phyloP scores from a whole-genome alignment of 23 tunicate genomes.

The Trididemnum clinides region DNA sequence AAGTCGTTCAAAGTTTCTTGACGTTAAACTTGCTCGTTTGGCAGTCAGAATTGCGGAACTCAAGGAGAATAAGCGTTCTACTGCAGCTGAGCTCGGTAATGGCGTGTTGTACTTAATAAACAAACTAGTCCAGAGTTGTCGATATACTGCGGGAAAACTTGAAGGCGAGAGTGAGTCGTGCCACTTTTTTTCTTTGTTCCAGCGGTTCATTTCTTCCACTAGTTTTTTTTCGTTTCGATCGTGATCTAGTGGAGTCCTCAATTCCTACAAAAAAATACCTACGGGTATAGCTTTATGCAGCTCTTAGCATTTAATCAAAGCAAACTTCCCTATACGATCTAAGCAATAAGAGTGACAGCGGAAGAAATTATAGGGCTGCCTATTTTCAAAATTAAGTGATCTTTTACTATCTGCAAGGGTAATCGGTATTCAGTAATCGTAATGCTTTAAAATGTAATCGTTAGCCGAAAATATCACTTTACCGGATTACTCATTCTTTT shows the following conservation, averaged over 20 bases:
- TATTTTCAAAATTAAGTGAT: background rate
- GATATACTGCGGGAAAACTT: background rate
- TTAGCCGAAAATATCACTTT: no score
- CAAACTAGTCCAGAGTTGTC: background rate
- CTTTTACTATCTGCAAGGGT: background rate
- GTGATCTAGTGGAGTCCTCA: background rate
- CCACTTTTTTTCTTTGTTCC: slow-evolving; percentile 9
- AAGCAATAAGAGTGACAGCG: background rate
- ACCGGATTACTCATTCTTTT: no score
- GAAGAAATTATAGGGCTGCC: background rate
- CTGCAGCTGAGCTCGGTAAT: slow-evolving; percentile 6
- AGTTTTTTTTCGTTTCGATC: background rate
- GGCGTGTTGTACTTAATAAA: no score
- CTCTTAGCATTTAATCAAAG: background rate
- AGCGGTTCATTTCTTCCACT: background rate
- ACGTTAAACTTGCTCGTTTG: background rate
- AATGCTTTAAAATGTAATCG: no score
- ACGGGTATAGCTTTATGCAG: background rate
- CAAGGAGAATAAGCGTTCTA: background rate
- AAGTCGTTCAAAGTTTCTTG: background rate
- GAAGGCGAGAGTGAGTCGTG: background rate
- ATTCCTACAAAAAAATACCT: background rate
- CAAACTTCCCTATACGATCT: background rate
- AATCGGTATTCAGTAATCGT: background rate
- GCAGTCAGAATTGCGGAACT: background rate